Conservation (phyloP, 2,113 vertebrate species). For the Tetrax tetrax region DNA sequence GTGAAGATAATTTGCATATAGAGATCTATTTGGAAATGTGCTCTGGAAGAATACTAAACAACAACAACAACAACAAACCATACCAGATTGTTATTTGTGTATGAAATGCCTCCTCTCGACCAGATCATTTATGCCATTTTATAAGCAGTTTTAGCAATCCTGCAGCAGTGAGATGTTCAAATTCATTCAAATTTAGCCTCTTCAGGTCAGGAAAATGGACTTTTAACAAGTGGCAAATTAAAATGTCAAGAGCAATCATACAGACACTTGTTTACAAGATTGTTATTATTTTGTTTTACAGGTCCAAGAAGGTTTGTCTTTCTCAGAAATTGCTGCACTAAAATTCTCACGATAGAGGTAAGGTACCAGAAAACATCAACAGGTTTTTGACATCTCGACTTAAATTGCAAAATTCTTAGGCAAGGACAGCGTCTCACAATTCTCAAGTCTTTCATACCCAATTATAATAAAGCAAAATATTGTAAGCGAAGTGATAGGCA, state of each 20-base stretch:
- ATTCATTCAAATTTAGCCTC: slow-evolving; percentile 59
- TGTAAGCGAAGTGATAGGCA: background rate
- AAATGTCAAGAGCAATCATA: slow-evolving; percentile 75
- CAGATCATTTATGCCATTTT: background rate
- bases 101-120: background rate
- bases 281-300: slow-evolving; percentile 56
- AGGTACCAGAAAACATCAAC: background rate
- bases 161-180: background rate
- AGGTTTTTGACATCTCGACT: background rate
- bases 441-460: background rate
- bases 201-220: slow-evolving; percentile 64
- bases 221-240: slow-evolving; percentile 69
- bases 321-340: slow-evolving; percentile 24
- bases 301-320: slow-evolving; percentile 3
- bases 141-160: slow-evolving; percentile 27
- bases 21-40: background rate
- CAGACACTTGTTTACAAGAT: slow-evolving; percentile 54
- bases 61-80: background rate
- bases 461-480: background rate
- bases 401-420: slow-evolving; percentile 40
- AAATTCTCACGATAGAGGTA: slow-evolving; percentile 24
- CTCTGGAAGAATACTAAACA: background rate
- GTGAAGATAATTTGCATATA: background rate
- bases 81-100: background rate
- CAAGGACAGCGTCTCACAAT: background rate